phyloP scores from a whole-genome alignment of 1,140 invertebrate genomes.

The Phymorhynchus buccinoides region DNA sequence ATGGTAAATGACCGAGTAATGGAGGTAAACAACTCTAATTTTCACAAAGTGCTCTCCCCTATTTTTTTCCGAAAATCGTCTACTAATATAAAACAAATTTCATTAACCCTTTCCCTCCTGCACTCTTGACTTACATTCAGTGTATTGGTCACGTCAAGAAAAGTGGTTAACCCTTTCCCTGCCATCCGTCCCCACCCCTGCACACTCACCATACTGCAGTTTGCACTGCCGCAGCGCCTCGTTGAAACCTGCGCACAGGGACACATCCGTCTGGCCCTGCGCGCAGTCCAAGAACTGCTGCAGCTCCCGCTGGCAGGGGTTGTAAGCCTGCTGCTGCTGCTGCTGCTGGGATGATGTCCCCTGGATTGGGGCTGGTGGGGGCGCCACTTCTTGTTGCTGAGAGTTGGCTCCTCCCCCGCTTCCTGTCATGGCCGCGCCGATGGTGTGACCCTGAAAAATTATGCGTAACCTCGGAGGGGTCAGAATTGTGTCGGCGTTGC shows the following conservation, averaged over 20 bases:
- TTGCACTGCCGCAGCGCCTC: conserved; percentile 71
- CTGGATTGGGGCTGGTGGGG: conserved; percentile 43
- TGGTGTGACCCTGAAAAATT: conserved; percentile 66
- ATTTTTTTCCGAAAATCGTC: too few relatives aligned
- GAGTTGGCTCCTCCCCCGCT: conserved; percentile 48
- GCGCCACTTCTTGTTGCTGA: conserved; percentile 44
- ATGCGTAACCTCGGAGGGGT: too few relatives aligned
- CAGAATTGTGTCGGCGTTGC: too few relatives aligned
- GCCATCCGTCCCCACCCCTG: too few relatives aligned
- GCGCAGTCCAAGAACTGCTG: conserved; percentile 74
- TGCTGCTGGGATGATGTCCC: too few relatives aligned
- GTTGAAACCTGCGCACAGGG: conserved; percentile 71
- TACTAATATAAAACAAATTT: too few relatives aligned
- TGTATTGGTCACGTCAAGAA: not conserved
- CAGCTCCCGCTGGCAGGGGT: conserved; percentile 72
- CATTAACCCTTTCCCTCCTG: not conserved
- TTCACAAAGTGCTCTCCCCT: too few relatives aligned
- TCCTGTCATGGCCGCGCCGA: conserved; percentile 69
- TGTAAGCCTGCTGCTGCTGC: conserved; percentile 54
- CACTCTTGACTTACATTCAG: not conserved
- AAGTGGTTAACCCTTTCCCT: not conserved
- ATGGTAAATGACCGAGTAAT: too few relatives aligned
- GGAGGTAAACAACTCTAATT: too few relatives aligned
- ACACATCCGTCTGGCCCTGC: conserved; percentile 67
- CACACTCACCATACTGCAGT: conserved; percentile 64